phyloP scores from a whole-genome alignment of 2,797 vertebrate genomes.

The Muscicapa striata region DNA sequence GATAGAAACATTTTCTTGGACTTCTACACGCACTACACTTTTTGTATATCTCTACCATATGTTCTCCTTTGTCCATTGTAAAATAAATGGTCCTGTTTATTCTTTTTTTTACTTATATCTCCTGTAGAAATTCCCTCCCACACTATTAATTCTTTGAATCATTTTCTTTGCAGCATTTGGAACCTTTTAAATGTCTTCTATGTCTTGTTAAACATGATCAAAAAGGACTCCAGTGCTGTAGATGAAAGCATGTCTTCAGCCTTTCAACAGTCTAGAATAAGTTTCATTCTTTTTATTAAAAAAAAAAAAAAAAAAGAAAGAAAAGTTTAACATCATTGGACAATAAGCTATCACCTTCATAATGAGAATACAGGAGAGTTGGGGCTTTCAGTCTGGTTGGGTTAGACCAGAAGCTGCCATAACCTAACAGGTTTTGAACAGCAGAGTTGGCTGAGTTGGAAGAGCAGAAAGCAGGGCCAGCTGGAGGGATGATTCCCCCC shows the following conservation, averaged over 20 bases:
- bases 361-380: not conserved
- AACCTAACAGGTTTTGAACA: not conserved
- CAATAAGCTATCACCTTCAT: not conserved
- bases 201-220: constrained; percentile 42
- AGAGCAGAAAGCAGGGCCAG: not conserved
- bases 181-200: constrained; percentile 38
- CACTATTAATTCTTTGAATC: constrained; percentile 21
- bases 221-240: constrained; percentile 20
- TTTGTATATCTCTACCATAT: constrained; percentile 33
- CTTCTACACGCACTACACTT: not conserved
- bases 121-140: constrained; percentile 31
- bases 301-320: too few relatives aligned
- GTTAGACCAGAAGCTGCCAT: not conserved
- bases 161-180: constrained; percentile 45
- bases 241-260: not conserved
- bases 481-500: not conserved
- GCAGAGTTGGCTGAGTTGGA: not conserved
- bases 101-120: constrained; percentile 34
- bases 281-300: not conserved
- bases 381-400: not conserved
- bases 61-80: constrained; percentile 57
- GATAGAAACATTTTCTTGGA: not conserved
- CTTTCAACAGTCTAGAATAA: constrained; percentile 6
- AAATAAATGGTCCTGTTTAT: constrained; percentile 65
- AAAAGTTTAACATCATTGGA: not conserved